Evolutionary conservation across 2,888 invertebrate genomes (phyloP), one percentile per base, ranked within the genome.

Genomic region (Pristionchus japonicus): DNA sequence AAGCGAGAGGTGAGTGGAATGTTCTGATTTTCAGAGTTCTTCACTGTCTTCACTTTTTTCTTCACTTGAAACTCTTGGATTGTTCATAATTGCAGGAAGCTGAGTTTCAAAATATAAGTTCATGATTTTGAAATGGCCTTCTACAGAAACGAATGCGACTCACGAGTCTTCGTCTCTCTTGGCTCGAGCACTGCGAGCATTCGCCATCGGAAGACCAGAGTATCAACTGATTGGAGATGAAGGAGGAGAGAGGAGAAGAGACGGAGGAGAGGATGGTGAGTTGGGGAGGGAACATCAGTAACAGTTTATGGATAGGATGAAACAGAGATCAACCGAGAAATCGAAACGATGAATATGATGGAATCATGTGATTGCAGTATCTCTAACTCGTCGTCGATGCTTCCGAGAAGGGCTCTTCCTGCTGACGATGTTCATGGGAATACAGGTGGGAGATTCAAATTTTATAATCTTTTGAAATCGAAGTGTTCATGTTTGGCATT

Each of bases 181-280:
- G 3, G 85, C n/a, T 9, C 23, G 64, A 23, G 40, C 61, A 31
- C 11, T 64, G 40, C 27, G 85, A 9, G 85, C 85, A n/a, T 94
- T 94, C 88, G 94, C 94, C 1, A 87, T 94, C 23, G 94, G 94
- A 9, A 90, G 90, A 64, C 93, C 93, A 20, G 93, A 93, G 67
- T 92, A 92, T 88, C 88, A 88, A 64, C 67, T 91, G 37, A 52
- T 85, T 40, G 89, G 89, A 52, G 89, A 89, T 47, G 37, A 43
- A 52, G 77, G 82, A n/a, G n/a, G 57, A 77, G 82, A 43, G 52
- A 87, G 49, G 88, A 86, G 43, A 80, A 88, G 67, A 31, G 89
- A 91, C 43, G 70, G 34, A 13, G 11, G 13, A 67, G 67, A 67
- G 1, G 77, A 77, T 40, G 77, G 77, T 47, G 31, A 80, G 82